Base-by-base conservation (phyloP, 2,888 invertebrate species). In the Diaprepes abbreviatus region DNA sequence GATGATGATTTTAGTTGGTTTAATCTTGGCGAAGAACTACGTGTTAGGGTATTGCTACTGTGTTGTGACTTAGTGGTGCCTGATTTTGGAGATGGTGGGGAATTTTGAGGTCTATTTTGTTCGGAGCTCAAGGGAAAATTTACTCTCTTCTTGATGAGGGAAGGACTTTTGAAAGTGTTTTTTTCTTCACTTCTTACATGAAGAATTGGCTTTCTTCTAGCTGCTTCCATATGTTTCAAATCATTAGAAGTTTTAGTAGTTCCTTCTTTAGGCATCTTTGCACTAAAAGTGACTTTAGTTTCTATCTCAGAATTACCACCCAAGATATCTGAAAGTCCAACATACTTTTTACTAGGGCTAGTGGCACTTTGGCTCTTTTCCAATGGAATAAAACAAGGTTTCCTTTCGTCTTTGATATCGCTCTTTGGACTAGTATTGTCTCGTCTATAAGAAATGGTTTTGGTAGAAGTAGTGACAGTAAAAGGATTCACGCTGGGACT, bases 261-360 rank as follows among this genome's bases (percentile, higher is more conserved):
- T n/a, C n/a, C n/a, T n/a, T n/a, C 35, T 62, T 69, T 68, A 19
- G 33, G 33, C 33, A 21, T 52, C 54, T 73, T 75, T 55, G 77
- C 79, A 54, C 73, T 77, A 43, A 79, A 80, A 1, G 79, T 74
- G 1, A 79, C 77, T 67, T 75, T 74, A 21, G 73, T 78, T 72
- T 79, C 78, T 17, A 69, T 9, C 12, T 52, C 19, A 4, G 64
- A 21, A 14, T 75, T 73, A 10, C 45, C 48, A 16, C 62, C 68
- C 16, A 77, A 57, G 19, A 76, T 76, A 50, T 77, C 75, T 2
- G 75, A 75, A 31, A 77, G 65, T 9, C 76, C 75, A 31, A 76
- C 75, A 24, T 63, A 74, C 65, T 21, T 35, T 16, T 64, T 69
- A 33, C n/a, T 43, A 24, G 60, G 57, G 4, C 16, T 40, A 6